phyloP scores from a whole-genome alignment of 2,797 vertebrate genomes.

The Coreius guichenoti region DNA sequence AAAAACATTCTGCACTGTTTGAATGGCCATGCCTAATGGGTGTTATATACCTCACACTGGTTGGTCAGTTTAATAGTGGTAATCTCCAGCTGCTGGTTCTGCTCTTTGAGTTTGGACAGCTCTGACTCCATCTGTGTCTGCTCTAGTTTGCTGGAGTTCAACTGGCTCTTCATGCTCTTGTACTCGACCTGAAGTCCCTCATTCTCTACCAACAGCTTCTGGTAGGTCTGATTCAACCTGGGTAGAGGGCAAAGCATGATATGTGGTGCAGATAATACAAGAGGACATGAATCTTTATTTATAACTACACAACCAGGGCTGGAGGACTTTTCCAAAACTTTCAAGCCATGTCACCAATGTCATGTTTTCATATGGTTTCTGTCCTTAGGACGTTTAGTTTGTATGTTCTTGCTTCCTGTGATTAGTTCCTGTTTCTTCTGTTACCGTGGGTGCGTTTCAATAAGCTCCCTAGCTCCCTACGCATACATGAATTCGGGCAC shows the following conservation, averaged over 20 bases:
- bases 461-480: background rate
- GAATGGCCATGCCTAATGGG: background rate
- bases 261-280: background rate
- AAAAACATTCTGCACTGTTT: background rate
- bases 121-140: slow-evolving; percentile 95
- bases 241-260: background rate
- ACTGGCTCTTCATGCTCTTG: slow-evolving; percentile 89
- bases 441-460: background rate
- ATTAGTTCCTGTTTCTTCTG: background rate
- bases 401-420: background rate
- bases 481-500: background rate
- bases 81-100: slow-evolving; percentile 96
- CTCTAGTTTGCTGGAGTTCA: slow-evolving; percentile 91
- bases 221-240: slow-evolving; percentile 87
- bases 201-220: slow-evolving; percentile 90
- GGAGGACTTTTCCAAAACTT: background rate
- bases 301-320: background rate
- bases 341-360: background rate
- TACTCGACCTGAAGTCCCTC: slow-evolving; percentile 94
- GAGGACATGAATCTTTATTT: background rate
- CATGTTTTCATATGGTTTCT: too few species aligned
- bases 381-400: background rate
- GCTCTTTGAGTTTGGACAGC: slow-evolving; percentile 93
- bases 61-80: slow-evolving; percentile 95
- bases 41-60: slow-evolving; percentile 89